A percentile compares a stretch with the other conserved stretches of the same genome.
These are phyloP conservation scores for Furcifer pardalis DNA, from an alignment of 2,797 vertebrate species.

Conservation along the genomic window DNA sequence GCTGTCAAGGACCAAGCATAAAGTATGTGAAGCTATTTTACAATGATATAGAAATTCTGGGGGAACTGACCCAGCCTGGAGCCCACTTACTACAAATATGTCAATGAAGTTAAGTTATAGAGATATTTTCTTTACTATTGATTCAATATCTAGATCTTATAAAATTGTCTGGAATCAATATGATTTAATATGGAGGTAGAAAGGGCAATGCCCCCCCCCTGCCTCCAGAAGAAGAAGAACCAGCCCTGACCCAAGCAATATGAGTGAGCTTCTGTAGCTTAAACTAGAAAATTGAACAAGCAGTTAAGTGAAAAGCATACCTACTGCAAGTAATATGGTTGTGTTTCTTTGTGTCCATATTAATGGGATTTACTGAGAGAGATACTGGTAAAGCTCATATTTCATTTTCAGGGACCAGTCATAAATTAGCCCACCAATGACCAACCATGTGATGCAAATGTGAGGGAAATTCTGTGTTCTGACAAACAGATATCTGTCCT, in stretches of 20 bases:
- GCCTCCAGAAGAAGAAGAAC: no score
- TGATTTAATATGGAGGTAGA: background rate
- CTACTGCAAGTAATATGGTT: no score
- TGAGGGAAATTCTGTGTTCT: no score
- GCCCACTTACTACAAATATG: background rate
- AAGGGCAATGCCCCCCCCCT: background rate
- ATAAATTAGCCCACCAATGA: no score
- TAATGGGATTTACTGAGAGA: no score
- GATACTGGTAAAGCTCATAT: no score
- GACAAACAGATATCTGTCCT: no score
- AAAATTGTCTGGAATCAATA: background rate
- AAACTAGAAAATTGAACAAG: background rate
- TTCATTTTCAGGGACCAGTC: no score
- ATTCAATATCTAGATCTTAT: background rate
- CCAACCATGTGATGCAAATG: no score
- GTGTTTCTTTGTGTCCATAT: no score
- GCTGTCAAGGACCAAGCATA: background rate
- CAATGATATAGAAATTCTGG: background rate
- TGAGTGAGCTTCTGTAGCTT: background rate
- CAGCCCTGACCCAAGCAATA: background rate
- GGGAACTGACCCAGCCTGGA: background rate
- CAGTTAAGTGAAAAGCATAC: no score
- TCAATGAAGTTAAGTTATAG: background rate
- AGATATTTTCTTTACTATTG: background rate
- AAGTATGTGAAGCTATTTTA: background rate